Percentiles rank a stretch among this genome's conserved stretches.
phyloP scores from a whole-genome alignment of 2,888 invertebrate genomes.

The Tinea pellionella region DNA sequence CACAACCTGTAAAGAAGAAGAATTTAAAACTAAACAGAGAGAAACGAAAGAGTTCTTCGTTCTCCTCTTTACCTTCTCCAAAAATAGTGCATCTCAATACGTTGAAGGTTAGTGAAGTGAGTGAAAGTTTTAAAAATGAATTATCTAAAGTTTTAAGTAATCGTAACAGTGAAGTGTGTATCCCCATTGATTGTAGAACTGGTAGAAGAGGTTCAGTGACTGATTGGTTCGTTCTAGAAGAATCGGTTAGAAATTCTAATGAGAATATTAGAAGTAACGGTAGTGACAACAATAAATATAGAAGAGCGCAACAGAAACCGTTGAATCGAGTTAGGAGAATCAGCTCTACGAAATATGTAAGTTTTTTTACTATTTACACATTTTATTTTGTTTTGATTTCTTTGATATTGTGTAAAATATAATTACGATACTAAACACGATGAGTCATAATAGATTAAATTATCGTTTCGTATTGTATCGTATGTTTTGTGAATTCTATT shows the following conservation, averaged over 20 bases:
- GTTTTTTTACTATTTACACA: constrained; percentile 28
- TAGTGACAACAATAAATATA: constrained; percentile 41
- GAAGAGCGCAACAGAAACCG: constrained; percentile 47
- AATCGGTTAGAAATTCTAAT: constrained; percentile 24
- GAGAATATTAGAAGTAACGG: constrained; percentile 11
- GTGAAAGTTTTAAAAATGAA: constrained; percentile 52
- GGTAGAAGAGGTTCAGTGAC: constrained; percentile 53
- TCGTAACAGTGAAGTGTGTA: constrained; percentile 24
- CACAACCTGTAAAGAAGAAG: constrained; percentile 28
- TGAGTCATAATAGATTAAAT: neutral
- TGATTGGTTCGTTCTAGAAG: constrained; percentile 60
- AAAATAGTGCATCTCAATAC: constrained; percentile 44
- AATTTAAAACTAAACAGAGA: constrained; percentile 23
- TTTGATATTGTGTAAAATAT: neutral
- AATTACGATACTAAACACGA: neutral
- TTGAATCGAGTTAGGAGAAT: constrained; percentile 49
- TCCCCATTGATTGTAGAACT: constrained; percentile 18
- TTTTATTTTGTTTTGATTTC: too few species aligned
- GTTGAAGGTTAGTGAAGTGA: constrained; percentile 40
- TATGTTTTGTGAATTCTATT: neutral
- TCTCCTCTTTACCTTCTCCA: constrained; percentile 45
- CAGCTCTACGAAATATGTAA: constrained; percentile 64
- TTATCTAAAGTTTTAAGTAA: constrained; percentile 33
- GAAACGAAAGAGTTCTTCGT: constrained; percentile 51
- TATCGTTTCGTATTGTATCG: too few species aligned